These are phyloP conservation scores for Molossus molossus DNA, from an alignment of 2,797 vertebrate species.

Conservation along the genomic window DNA sequence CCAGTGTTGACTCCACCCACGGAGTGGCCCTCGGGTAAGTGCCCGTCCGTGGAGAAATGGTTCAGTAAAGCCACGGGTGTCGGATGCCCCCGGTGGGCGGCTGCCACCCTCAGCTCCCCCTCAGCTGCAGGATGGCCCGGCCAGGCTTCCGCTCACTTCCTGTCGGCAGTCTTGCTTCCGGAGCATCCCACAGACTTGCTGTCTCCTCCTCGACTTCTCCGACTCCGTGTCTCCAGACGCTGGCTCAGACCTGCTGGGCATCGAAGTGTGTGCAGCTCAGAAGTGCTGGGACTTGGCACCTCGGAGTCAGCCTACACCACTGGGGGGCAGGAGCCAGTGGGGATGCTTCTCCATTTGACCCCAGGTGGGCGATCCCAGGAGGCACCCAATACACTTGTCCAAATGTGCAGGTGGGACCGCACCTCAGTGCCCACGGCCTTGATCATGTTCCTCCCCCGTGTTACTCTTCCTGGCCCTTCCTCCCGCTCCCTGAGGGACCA, in stretches of 20 bases:
- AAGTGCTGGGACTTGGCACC: background rate
- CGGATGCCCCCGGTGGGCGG: background rate
- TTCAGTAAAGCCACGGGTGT: no score
- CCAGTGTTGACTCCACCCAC: background rate
- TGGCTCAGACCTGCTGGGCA: background rate
- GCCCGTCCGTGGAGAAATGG: no score
- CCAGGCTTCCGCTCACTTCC: background rate
- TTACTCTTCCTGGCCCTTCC: no score
- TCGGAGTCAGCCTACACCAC: background rate
- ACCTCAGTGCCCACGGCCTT: background rate
- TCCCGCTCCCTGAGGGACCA: background rate
- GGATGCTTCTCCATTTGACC: background rate
- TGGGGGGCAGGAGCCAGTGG: background rate
- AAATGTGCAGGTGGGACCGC: accelerated
- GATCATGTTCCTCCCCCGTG: background rate
- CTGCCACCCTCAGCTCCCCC: background rate
- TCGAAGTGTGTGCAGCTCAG: no score
- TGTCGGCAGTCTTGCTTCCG: no score
- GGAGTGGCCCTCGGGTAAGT: background rate
- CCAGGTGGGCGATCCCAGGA: background rate
- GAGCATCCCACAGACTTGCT: background rate
- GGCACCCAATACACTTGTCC: background rate
- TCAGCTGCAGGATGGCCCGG: background rate
- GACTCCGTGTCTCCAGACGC: background rate
- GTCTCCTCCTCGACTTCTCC: background rate